Evolutionary conservation across 1,140 invertebrate genomes (phyloP).

Genomic region (Papilio helenus): DNA sequence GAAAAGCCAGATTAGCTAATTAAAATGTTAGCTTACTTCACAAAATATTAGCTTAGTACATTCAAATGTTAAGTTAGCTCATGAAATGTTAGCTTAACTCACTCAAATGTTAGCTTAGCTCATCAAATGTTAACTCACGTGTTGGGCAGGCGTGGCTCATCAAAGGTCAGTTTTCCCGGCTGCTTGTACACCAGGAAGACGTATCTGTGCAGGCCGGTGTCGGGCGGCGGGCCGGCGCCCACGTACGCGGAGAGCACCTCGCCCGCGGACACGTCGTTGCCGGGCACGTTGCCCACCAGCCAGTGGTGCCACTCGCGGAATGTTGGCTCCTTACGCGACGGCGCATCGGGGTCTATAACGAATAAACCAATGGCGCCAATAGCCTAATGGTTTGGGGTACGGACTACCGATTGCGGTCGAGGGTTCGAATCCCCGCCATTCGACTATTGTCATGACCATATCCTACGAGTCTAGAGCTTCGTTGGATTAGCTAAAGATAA

Average conservation of each 20-base stretch:
- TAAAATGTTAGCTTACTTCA: too few species aligned
- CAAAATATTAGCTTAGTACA: too few species aligned
- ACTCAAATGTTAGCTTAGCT: too few species aligned
- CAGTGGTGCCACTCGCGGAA: constrained; percentile 96
- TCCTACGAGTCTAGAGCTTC: too few species aligned
- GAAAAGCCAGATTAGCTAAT: neutral
- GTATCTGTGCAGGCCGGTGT: constrained; percentile 94
- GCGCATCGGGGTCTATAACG: constrained; percentile 93
- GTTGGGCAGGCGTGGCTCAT: constrained; percentile 87
- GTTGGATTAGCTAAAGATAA: too few species aligned
- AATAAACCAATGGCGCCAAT: neutral
- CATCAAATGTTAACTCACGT: constrained; percentile 77
- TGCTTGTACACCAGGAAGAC: constrained; percentile 95
- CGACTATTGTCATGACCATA: too few species aligned
- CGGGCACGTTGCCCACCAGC: constrained; percentile 96
- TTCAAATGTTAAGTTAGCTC: too few species aligned
- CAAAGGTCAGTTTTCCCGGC: constrained; percentile 85
- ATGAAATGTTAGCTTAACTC: too few species aligned
- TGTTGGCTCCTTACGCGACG: constrained; percentile 90
- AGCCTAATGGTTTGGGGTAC: too few species aligned
- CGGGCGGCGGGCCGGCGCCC: constrained; percentile 92
- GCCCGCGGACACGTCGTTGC: constrained; percentile 87
- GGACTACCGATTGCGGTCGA: too few species aligned
- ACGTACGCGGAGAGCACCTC: constrained; percentile 91
- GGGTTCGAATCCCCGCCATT: too few species aligned